Evolutionary conservation across 2,888 invertebrate species (phyloP), one percentile per base, ranked within the genome.

Genomic region (Xylocampa areola): DNA sequence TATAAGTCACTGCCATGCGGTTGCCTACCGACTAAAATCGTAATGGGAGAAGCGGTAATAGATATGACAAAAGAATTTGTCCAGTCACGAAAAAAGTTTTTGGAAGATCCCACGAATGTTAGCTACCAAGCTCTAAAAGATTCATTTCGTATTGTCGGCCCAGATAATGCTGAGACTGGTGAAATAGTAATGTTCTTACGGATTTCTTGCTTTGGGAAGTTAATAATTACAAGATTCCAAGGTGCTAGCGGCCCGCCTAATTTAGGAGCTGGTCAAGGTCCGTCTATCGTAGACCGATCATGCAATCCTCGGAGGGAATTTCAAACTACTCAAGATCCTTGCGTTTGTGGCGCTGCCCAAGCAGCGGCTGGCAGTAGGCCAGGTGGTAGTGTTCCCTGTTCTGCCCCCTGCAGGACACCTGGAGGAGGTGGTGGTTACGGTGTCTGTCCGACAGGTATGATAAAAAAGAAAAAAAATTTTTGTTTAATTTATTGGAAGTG

Each of bases 221-320:
- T 95, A 52, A 96, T 96, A 19, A 94, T 96, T 8, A 96, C 96
- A 0, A 95, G 95, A 76, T 96, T 96, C 79, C 95, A 96, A 85
- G 92, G 91, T 14, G 77, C 80, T 14, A 78, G 85, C 41, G 81
- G 81, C n/a, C 84, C 85, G 14, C 85, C 88, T 0, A 83, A 71
- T 41, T 50, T 90, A 37, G 83, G 85, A 23, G 66, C 80, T 11
- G 79, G 80, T 44, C 79, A 74, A 25, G 74, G 67, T 11, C 62
- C 82, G 5, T 60, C 78, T 10, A 71, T 86, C 17, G 80, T 88
- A n/a, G 89, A 91, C 61, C 83, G 90, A 14, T 88, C 92, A 4
- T 92, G 92, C 60, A 81, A 83, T 51, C 90, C 91, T 30, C 75
- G 73, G 27, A 89, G 73, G 69, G 84, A 81, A 21, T 86, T 75